Conservation (phyloP, 2,888 invertebrate genomes). For the Apantesis nais region DNA sequence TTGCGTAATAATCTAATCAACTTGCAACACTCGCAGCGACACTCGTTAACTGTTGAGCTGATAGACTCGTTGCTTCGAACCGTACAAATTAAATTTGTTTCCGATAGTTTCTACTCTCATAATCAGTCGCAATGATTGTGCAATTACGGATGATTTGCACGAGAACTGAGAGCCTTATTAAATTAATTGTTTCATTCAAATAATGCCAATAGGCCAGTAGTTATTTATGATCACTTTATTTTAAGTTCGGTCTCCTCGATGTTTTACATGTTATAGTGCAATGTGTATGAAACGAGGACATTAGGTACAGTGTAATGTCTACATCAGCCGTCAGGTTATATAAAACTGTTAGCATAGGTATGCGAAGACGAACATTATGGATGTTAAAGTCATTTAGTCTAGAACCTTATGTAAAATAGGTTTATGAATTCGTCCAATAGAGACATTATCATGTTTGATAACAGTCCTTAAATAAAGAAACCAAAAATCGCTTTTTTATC, state of each 20-base stretch:
- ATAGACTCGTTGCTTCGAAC: constrained; percentile 2
- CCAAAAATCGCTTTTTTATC: not conserved
- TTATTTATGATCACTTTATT: not conserved
- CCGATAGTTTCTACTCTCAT: not conserved
- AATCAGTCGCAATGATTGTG: constrained; percentile 5
- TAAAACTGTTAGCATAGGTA: no score
- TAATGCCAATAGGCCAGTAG: not conserved
- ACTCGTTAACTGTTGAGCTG: not conserved
- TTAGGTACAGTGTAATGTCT: no score
- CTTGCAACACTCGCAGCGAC: not conserved
- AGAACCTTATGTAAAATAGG: no score
- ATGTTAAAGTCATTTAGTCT: no score
- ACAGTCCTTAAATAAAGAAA: no score
- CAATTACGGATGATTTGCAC: not conserved
- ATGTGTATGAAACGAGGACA: no score
- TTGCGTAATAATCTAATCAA: constrained; percentile 1
- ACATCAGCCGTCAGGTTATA: no score
- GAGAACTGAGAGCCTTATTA: not conserved
- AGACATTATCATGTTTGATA: no score
- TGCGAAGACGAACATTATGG: no score
- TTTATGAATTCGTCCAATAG: no score
- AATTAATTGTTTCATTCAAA: not conserved
- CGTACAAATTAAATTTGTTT: constrained; percentile 1
- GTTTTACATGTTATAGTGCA: no score
- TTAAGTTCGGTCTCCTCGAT: no score